Evolutionary conservation across 2,888 invertebrate species (phyloP), one percentile per base, ranked within the genome.

Genomic region (Cheilosia grossa): DNA sequence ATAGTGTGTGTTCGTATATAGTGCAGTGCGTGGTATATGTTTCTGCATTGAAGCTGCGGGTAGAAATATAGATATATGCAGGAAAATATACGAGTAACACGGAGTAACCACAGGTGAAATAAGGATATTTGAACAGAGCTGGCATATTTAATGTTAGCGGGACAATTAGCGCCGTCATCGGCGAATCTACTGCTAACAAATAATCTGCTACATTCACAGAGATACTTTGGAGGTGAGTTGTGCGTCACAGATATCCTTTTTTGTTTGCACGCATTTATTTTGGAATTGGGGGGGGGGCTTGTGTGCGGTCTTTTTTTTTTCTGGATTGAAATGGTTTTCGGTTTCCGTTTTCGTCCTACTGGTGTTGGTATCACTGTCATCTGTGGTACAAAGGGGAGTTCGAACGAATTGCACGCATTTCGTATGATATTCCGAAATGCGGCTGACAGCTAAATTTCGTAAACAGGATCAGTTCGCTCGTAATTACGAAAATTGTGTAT

Each of bases 91-190:
- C 67, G 69, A 44, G 33, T 37, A 17, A 61, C 27, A 70, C 17
- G 40, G 15, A 17, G 56, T 13, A 70, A 70, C 49, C 40, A 37
- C 70, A 59, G 47, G 61, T 72, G 61, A 73, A 78, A 58, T 40
- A 67, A 79, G 53, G 69, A 73, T 63, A 73, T 69, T 78, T 30
- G 33, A 10, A 54, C 13, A 21, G 17, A 56, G 49, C 44, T 61
- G 56, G 58, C 53, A 21, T 81, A 19, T 89, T 91, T 91, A 89
- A 91, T 91, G 91, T 89, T 91, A 91, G 90, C 91, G 87, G 90
- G 89, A 89, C 90, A 91, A 89, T 89, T 90, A 87, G 88, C 90
- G 89, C 90, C 90, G 88, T 89, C 91, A 82, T 87, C 90, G 92
- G 90, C 91, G 88, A 89, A 77, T 66, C 54, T 70, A 81, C 88